phyloP scores from a whole-genome alignment of 2,797 vertebrate genomes.

The Muscicapa striata region DNA sequence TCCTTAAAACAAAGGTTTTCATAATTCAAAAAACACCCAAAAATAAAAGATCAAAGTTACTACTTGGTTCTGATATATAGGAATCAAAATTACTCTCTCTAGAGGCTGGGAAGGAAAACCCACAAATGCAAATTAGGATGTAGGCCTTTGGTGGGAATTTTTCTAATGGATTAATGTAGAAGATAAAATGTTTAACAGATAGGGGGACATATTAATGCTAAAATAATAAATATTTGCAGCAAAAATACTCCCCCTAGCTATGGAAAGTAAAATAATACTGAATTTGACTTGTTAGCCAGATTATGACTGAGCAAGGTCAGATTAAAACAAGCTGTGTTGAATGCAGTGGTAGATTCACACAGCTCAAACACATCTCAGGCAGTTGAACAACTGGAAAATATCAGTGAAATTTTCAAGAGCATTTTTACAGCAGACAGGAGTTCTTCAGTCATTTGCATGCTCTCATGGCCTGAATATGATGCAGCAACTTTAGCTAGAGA shows the following conservation, averaged over 20 bases:
- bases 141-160: neutral
- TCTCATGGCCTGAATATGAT: neutral
- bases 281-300: neutral
- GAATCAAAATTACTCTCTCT: neutral
- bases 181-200: neutral
- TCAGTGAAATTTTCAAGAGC: neutral
- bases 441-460: neutral
- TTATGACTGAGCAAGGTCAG: neutral
- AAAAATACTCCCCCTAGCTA: neutral
- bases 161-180: neutral
- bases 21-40: neutral
- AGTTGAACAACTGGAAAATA: neutral
- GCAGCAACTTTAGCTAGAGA: neutral
- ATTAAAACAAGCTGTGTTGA: neutral
- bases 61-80: neutral
- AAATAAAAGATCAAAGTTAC: neutral
- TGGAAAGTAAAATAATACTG: neutral
- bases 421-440: neutral
- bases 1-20: neutral
- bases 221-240: neutral
- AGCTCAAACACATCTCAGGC: neutral
- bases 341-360: neutral
- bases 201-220: neutral
- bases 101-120: neutral
- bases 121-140: neutral